A percentile compares a stretch with the other conserved stretches of the same genome.
Evolutionary conservation across 1,140 invertebrate species (phyloP).

Genomic region (Macrobrachium rosenbergii): DNA sequence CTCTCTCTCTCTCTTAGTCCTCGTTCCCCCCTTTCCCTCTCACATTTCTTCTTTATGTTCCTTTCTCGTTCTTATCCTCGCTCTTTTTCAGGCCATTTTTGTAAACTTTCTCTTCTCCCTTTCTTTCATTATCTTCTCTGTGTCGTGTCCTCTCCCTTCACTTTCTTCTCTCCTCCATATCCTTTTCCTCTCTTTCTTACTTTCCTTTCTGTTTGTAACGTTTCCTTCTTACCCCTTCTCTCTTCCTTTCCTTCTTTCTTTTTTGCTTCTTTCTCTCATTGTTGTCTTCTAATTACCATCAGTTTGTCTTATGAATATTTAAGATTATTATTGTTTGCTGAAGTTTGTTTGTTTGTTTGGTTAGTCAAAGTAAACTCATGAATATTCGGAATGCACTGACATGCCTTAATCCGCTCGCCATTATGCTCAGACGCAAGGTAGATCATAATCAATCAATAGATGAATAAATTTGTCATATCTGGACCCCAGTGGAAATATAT

Average conservation of each 20-base stretch:
- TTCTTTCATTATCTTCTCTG: neutral
- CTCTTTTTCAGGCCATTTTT: neutral
- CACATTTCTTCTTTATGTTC: neutral
- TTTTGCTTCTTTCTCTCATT: neutral
- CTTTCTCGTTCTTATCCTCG: neutral
- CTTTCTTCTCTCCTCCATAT: neutral
- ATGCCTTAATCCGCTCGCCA: no score
- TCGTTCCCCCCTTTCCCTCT: no score
- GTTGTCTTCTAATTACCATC: conserved; percentile 4
- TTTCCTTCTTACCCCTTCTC: neutral
- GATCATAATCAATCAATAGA: no score
- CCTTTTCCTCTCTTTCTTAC: conserved; percentile 28
- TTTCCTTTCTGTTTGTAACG: neutral
- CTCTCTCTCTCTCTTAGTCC: neutral
- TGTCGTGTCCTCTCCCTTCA: neutral
- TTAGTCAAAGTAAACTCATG: no score
- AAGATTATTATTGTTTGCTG: no score
- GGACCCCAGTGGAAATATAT: no score
- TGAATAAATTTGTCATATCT: no score
- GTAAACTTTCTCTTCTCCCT: neutral
- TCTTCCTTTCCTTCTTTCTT: neutral
- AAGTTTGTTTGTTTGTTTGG: no score
- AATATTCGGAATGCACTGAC: no score
- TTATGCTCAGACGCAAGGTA: no score
- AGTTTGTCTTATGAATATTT: conserved; percentile 12